These are phyloP conservation scores for Ceratitis capitata DNA, from an alignment of 1,140 invertebrate species.

Conservation along the genomic window DNA sequence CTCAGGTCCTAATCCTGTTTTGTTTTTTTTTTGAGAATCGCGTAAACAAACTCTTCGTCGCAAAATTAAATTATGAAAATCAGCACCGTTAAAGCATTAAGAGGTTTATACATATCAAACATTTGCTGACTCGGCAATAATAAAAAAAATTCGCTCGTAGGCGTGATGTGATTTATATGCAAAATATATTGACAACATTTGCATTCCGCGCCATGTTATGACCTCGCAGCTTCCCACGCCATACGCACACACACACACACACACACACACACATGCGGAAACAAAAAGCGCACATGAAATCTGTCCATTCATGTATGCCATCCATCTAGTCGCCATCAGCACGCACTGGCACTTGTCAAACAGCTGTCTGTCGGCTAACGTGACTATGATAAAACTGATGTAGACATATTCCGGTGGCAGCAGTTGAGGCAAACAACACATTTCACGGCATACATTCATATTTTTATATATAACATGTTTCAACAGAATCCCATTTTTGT, in stretches of 20 bases:
- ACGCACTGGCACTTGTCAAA: neutral
- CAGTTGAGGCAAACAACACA: neutral
- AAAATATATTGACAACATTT: conserved; percentile 4
- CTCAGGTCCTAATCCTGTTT: no score
- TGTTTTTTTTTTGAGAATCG: no score
- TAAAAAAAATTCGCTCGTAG: neutral
- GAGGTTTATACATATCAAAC: neutral
- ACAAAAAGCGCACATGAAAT: no score
- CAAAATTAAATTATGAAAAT: conserved; percentile 9
- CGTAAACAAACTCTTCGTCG: no score
- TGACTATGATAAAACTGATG: neutral
- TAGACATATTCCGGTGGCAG: neutral
- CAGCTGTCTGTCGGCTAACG: neutral
- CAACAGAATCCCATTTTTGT: neutral
- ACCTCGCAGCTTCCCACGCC: neutral
- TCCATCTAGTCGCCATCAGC: neutral
- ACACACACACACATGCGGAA: neutral
- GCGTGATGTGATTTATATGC: neutral
- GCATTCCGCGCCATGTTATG: neutral
- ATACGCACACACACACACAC: neutral
- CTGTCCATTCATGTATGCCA: neutral
- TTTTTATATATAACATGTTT: neutral
- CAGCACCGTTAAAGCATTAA: neutral
- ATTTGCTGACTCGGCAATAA: neutral
- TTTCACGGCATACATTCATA: neutral